These are phyloP conservation scores for Opisthocomus hoazin DNA, from an alignment of 2,113 vertebrate species.

Conservation along the genomic window DNA sequence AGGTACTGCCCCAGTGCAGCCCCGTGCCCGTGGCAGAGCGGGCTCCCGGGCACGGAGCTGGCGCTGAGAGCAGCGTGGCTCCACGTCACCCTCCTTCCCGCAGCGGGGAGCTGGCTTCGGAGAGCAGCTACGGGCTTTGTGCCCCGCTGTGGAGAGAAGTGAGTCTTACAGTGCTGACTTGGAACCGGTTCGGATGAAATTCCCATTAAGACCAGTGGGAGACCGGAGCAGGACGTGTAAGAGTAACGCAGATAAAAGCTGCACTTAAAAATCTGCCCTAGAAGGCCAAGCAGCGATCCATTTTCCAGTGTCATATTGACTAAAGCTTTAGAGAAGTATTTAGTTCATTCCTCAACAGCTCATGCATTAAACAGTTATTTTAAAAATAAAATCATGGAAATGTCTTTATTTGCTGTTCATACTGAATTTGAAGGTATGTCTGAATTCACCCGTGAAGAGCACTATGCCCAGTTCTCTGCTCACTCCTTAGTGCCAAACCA, in stretches of 20 bases:
- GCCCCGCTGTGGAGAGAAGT: background rate
- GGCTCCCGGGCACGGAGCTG: background rate
- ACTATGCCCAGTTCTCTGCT: background rate
- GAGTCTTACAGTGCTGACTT: background rate
- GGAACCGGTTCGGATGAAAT: background rate
- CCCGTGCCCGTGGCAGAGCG: background rate
- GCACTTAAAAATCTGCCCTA: background rate
- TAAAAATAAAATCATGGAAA: background rate
- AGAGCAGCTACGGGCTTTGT: background rate
- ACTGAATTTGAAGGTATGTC: rapidly evolving
- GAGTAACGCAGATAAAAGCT: background rate
- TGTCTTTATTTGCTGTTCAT: background rate
- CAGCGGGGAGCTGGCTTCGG: background rate
- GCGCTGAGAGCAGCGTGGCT: background rate
- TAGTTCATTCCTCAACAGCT: too few relatives aligned
- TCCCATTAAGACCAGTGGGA: background rate
- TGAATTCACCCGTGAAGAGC: background rate
- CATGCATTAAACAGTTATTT: background rate
- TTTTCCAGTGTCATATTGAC: background rate
- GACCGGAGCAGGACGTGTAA: background rate
- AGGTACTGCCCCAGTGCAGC: background rate
- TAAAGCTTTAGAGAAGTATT: background rate
- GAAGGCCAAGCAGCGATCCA: background rate
- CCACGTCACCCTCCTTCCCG: background rate
- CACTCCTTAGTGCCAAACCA: background rate